These are phyloP conservation scores for Zaprionus inermis DNA, from an alignment of 1,140 invertebrate genomes.

Conservation along the genomic window DNA sequence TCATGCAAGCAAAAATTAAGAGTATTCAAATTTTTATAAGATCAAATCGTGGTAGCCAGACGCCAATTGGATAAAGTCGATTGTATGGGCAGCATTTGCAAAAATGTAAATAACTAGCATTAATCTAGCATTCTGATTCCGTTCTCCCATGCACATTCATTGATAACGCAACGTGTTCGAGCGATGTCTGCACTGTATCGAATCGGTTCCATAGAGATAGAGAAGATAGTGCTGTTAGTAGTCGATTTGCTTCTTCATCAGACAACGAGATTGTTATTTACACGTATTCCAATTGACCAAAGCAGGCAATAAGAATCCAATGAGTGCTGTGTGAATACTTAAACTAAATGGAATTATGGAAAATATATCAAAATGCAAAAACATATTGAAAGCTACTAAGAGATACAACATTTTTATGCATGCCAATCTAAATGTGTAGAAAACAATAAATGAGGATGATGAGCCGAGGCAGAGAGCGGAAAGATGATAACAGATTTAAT, in stretches of 20 bases:
- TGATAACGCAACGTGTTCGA: too few relatives aligned
- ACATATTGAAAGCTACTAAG: slow-evolving; percentile 47
- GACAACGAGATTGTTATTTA: slow-evolving; percentile 30
- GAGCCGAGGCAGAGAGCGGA: slow-evolving; percentile 11
- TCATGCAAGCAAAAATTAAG: slow-evolving; percentile 43
- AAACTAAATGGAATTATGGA: slow-evolving; percentile 16
- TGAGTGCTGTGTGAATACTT: slow-evolving; percentile 34
- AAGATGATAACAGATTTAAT: slow-evolving; percentile 28
- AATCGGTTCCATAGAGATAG: slow-evolving; percentile 1
- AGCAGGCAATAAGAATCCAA: slow-evolving; percentile 26
- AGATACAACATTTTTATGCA: slow-evolving; percentile 68
- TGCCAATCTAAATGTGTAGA: slow-evolving; percentile 82
- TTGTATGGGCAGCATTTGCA: not conserved
- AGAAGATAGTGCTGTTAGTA: not conserved
- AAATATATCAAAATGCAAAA: slow-evolving; percentile 27
- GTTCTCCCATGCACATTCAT: not conserved
- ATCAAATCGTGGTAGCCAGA: not conserved
- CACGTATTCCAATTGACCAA: slow-evolving; percentile 37
- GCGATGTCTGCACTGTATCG: not conserved
- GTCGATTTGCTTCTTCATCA: slow-evolving; percentile 16
- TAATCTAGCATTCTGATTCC: not conserved
- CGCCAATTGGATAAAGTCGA: not conserved
- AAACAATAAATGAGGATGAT: slow-evolving; percentile 47
- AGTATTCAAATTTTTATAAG: slow-evolving; percentile 35
- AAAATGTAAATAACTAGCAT: slow-evolving; percentile 1